Percentiles rank a stretch among this genome's conserved stretches.
These are phyloP conservation scores for Phaethon lepturus DNA, from an alignment of 2,113 vertebrate genomes.

Conservation along the genomic window DNA sequence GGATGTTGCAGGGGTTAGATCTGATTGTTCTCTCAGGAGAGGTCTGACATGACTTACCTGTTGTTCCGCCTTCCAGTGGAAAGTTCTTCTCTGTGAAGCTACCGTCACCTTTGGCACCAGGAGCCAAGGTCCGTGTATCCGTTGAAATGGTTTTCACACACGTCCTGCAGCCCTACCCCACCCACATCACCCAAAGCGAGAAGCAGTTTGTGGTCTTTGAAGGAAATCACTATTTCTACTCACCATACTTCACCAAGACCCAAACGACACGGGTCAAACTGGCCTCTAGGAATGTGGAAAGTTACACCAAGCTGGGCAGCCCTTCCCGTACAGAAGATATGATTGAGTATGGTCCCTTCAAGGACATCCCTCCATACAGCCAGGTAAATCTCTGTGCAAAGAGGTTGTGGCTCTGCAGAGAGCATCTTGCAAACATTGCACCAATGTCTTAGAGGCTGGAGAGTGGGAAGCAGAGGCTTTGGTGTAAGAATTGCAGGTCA, in stretches of 20 bases:
- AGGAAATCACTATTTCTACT: conserved; percentile 96
- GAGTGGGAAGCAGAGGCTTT: neutral
- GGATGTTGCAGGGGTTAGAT: neutral
- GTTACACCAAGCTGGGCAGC: conserved; percentile 93
- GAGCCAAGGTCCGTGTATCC: conserved; percentile 84
- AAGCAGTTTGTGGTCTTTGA: conserved; percentile 97
- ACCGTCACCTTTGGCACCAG: conserved; percentile 82
- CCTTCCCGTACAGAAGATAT: conserved; percentile 89
- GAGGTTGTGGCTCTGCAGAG: neutral
- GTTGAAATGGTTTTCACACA: conserved; percentile 92
- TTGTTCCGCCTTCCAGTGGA: conserved; percentile 77
- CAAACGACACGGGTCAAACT: conserved; percentile 91
- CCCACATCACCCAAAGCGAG: conserved; percentile 94
- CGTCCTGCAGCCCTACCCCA: conserved; percentile 91
- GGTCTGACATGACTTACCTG: neutral
- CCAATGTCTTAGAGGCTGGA: neutral
- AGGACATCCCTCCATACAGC: conserved; percentile 86
- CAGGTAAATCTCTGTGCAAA: conserved; percentile 77
- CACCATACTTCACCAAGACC: conserved; percentile 88
- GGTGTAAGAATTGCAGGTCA: rapidly evolving
- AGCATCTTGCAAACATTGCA: neutral
- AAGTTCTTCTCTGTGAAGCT: conserved; percentile 90
- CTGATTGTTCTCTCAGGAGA: neutral
- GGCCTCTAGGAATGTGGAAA: conserved; percentile 93
- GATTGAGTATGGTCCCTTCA: conserved; percentile 95